Evolutionary conservation across 2,888 invertebrate species (phyloP), one percentile per base, ranked within the genome.

Genomic region (Parascotia fuliginaria): DNA sequence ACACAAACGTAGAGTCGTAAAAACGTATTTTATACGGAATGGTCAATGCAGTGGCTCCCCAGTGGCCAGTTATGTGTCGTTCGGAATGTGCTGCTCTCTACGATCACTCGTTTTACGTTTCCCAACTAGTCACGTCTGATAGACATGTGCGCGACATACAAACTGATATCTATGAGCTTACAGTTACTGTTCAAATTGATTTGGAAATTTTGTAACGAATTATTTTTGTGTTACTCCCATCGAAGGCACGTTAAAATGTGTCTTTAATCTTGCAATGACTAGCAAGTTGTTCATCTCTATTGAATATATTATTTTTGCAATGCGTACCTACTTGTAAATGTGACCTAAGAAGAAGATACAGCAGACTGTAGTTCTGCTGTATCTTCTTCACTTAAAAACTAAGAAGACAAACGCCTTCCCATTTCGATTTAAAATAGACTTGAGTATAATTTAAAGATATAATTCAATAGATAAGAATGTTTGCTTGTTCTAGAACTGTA

Each of bases 1-100:
- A 57, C 19, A 41, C 32, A 44, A 16, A 50, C 32, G 53, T 37
- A 34, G 42, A 64, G 67, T 78, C 77, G 79, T 79, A 78, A 83
- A 80, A 67, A 75, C 67, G 78, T 81, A 75, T 82, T 81, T 83
- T 83, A 80, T 81, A 70, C 73, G 66, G 70, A 65, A 72, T 66
- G 78, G 83, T 74, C 78, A 70, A 64, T 68, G 68, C 65, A 66
- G 76, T 74, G 61, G 74, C 63, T 71, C 85, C 78, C 81, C 42
- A 11, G 79, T 47, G 84, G 48, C 70, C 71, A 70, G 77, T 84
- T 81, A 65, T 59, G 47, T 60, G 65, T 65, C 71, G 65, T 60
- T 60, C 51, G 54, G 52, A 56, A 71, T 65, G 69, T 62, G 65
- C 65, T 63, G 54, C 63, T 62, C 55, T 64, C 55, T 53, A 41